Evolutionary conservation across 2,888 invertebrate genomes (phyloP).

Genomic region (Fragum sueziense): DNA sequence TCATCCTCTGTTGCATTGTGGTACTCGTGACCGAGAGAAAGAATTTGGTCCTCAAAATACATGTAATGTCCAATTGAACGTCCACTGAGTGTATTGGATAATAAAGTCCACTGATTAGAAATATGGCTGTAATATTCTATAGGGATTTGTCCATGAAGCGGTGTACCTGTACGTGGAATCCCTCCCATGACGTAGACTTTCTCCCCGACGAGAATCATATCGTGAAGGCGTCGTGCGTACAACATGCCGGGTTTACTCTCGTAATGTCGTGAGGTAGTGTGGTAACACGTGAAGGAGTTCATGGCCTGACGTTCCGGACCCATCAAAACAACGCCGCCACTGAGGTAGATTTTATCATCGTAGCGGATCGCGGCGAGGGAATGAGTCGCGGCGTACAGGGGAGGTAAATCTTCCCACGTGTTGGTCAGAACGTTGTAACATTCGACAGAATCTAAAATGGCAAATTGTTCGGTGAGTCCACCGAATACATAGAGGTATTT

Average conservation of each 20-base stretch:
- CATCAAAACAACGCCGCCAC: constrained; percentile 79
- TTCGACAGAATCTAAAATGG: constrained; percentile 79
- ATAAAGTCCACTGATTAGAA: constrained; percentile 80
- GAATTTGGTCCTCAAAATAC: constrained; percentile 73
- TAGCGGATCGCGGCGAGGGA: constrained; percentile 76
- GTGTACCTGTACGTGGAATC: constrained; percentile 77
- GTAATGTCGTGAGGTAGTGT: constrained; percentile 74
- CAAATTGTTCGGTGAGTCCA: constrained; percentile 78
- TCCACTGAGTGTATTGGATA: constrained; percentile 80
- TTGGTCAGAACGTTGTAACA: constrained; percentile 78
- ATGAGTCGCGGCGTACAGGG: constrained; percentile 78
- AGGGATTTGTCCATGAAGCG: constrained; percentile 80
- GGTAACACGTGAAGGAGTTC: constrained; percentile 74
- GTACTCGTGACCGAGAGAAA: constrained; percentile 81
- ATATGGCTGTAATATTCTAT: constrained; percentile 78
- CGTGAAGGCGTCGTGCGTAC: constrained; percentile 79
- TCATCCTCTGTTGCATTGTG: constrained; percentile 81
- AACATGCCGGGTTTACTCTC: constrained; percentile 77
- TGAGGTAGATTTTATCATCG: constrained; percentile 77
- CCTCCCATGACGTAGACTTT: constrained; percentile 79
- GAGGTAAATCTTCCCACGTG: constrained; percentile 77
- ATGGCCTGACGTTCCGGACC: constrained; percentile 77
- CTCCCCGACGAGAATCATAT: constrained; percentile 76
- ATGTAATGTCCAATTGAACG: constrained; percentile 81
- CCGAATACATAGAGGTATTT: constrained; percentile 78